Evolutionary conservation across 1,140 invertebrate genomes (phyloP).

Genomic region (Drosophila malerkotliana): DNA sequence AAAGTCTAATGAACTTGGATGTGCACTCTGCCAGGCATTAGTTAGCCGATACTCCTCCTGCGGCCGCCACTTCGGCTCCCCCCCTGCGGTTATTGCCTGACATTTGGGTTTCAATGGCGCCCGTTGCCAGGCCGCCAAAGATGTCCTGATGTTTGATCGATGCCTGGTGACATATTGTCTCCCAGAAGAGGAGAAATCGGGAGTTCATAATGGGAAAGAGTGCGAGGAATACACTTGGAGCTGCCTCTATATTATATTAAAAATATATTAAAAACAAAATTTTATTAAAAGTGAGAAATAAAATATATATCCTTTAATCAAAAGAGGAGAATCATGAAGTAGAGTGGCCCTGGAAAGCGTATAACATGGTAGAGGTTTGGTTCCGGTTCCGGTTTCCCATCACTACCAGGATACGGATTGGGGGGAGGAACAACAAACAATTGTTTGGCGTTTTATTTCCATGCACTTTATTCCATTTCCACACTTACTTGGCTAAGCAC

Average conservation of each 20-base stretch:
- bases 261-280: not conserved
- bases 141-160: constrained; percentile 67
- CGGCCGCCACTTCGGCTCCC: constrained; percentile 19
- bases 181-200: constrained; percentile 6
- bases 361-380: not conserved
- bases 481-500: constrained; percentile 74
- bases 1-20: constrained; percentile 77
- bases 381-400: constrained; percentile 1
- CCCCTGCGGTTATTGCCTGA: constrained; percentile 55
- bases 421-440: constrained; percentile 25
- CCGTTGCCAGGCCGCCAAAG: constrained; percentile 58
- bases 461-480: constrained; percentile 74
- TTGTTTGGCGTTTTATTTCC: constrained; percentile 52
- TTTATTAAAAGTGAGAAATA: too few species aligned
- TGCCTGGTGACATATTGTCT: constrained; percentile 75
- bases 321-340: too few species aligned
- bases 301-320: too few species aligned
- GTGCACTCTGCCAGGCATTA: constrained; percentile 47
- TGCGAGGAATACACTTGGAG: not conserved
- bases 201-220: constrained; percentile 1
- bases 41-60: constrained; percentile 27
- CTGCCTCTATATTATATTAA: not conserved
- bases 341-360: not conserved
- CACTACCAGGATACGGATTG: not conserved
- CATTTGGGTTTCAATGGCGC: constrained; percentile 58